Conservation (phyloP, 2,113 vertebrate species). For the Alexandromys fortis region DNA sequence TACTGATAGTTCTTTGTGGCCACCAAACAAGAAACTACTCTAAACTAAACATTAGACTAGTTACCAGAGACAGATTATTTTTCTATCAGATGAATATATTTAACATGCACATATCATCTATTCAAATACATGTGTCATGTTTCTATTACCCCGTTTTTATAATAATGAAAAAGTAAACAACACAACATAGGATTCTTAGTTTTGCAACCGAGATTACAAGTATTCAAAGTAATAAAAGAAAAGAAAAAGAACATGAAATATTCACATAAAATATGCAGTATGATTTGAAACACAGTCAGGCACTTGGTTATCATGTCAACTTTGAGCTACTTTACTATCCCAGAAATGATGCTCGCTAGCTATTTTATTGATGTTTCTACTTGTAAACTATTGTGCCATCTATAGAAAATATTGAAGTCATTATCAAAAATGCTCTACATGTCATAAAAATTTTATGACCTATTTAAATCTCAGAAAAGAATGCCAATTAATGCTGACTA, state of each 20-base stretch:
- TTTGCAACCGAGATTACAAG: neutral
- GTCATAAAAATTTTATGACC: conserved; percentile 85
- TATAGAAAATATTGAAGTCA: conserved; percentile 84
- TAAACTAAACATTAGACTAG: neutral
- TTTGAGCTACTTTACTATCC: conserved; percentile 33
- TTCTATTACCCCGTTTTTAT: neutral
- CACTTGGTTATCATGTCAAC: conserved; percentile 45
- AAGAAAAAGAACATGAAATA: neutral
- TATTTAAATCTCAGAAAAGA: conserved; percentile 86
- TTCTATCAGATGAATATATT: neutral
- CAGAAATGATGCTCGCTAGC: conserved; percentile 22
- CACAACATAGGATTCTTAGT: neutral
- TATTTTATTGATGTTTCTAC: conserved; percentile 80
- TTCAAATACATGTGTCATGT: neutral
- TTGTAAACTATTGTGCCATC: conserved; percentile 79
- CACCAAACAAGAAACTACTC: neutral
- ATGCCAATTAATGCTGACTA: conserved; percentile 87
- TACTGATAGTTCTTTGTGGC: neutral
- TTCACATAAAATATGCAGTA: neutral
- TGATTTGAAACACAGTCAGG: neutral
- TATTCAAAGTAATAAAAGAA: neutral
- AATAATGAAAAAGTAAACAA: neutral
- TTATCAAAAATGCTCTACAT: conserved; percentile 83
- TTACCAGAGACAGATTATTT: neutral
- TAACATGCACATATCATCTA: neutral